Percentiles rank a stretch among this genome's conserved stretches.
Conservation (phyloP, 2,888 invertebrate species). For the Micoletzkya japonica region DNA sequence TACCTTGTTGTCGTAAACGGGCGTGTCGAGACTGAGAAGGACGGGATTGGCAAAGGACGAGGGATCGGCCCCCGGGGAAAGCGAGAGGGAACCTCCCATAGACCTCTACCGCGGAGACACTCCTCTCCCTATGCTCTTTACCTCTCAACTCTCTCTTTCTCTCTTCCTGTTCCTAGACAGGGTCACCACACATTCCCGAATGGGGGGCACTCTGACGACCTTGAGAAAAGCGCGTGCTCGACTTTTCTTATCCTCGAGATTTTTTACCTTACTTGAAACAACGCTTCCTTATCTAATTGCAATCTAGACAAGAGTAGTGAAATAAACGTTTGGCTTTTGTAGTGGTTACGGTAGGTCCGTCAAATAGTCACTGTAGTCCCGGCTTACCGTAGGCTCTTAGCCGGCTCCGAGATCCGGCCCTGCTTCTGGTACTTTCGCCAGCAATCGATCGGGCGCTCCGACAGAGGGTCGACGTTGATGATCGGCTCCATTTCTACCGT, state of each 20-base stretch:
- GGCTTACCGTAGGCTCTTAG: constrained; percentile 53
- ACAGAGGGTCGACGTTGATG: constrained; percentile 58
- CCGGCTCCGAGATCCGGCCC: constrained; percentile 57
- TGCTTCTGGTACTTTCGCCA: constrained; percentile 61
- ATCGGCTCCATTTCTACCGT: constrained; percentile 3
- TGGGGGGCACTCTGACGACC: no score
- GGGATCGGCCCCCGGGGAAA: background rate
- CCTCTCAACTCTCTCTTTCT: background rate
- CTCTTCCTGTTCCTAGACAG: background rate
- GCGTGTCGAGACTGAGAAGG: constrained; percentile 52
- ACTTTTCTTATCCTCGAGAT: no score
- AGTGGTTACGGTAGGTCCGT: no score
- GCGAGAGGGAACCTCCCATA: background rate
- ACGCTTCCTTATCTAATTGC: no score
- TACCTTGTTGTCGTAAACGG: constrained; percentile 50
- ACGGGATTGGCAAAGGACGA: background rate
- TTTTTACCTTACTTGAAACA: no score
- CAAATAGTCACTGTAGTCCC: no score
- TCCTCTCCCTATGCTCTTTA: background rate
- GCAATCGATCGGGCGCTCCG: constrained; percentile 56
- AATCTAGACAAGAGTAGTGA: no score
- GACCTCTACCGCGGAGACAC: background rate
- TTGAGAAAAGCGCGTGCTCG: no score
- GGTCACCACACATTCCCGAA: no score
- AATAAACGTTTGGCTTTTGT: no score